Evolutionary conservation across 2,797 vertebrate genomes (phyloP).

Genomic region (Hephaestus fuliginosus): DNA sequence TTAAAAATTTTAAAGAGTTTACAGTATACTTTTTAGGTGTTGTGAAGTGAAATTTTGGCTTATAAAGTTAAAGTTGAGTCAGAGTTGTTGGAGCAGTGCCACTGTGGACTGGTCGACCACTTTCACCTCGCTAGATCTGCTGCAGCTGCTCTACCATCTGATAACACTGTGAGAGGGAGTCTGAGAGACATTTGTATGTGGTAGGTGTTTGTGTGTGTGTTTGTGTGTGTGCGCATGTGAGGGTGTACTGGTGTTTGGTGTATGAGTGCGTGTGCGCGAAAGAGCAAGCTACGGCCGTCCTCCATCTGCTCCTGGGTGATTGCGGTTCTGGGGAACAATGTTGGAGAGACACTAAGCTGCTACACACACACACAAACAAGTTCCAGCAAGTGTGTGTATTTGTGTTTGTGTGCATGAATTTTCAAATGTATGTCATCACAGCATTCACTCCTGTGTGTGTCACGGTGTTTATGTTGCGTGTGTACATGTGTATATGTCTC

Average conservation of each 20-base stretch:
- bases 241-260: conserved; percentile 1
- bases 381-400: conserved; percentile 74
- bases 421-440: conserved; percentile 60
- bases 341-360: conserved; percentile 80
- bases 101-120: neutral
- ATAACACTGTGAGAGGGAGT: conserved; percentile 16
- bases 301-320: conserved; percentile 94
- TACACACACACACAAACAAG: conserved; percentile 56
- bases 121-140: conserved; percentile 30
- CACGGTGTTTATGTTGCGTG: conserved; percentile 49
- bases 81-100: neutral
- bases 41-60: neutral
- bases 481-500: conserved; percentile 62
- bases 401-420: conserved; percentile 53
- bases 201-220: conserved; percentile 22
- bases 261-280: neutral
- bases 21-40: too few relatives aligned
- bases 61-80: neutral
- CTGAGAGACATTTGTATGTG: conserved; percentile 1
- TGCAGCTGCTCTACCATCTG: conserved; percentile 46
- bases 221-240: conserved; percentile 29
- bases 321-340: conserved; percentile 86
- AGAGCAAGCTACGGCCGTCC: conserved; percentile 80
- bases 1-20: too few relatives aligned
- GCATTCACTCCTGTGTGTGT: conserved; percentile 56